Percentiles rank a stretch among this genome's conserved stretches.
Conservation (phyloP, 2,113 vertebrate species). For the Oostethus manadensis region DNA sequence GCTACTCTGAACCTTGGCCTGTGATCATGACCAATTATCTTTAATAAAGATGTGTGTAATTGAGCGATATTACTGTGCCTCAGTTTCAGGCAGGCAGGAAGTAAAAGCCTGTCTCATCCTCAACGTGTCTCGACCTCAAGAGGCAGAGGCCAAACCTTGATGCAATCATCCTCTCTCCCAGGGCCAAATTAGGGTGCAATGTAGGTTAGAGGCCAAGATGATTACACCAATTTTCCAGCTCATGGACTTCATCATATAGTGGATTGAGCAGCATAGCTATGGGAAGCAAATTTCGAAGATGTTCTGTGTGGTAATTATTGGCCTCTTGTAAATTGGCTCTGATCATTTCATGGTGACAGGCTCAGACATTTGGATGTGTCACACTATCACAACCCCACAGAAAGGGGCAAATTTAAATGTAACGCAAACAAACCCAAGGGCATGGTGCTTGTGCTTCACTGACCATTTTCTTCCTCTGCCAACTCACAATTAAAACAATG, state of each 20-base stretch:
- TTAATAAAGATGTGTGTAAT: slow-evolving; percentile 61
- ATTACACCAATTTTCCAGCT: slow-evolving; percentile 63
- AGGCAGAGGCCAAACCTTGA: slow-evolving; percentile 36
- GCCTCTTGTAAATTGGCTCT: slow-evolving; percentile 12
- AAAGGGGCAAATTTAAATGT: slow-evolving; percentile 28
- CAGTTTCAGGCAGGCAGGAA: slow-evolving; percentile 47
- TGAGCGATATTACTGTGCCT: slow-evolving; percentile 54
- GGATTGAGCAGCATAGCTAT: slow-evolving; percentile 21
- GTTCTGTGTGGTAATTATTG: slow-evolving; percentile 5
- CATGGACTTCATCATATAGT: slow-evolving; percentile 55
- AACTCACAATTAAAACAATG: slow-evolving; percentile 41
- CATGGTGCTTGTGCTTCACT: slow-evolving; percentile 32
- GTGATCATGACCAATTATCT: slow-evolving; percentile 63
- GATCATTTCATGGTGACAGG: too few relatives aligned
- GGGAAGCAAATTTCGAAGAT: slow-evolving; percentile 21
- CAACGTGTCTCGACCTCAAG: slow-evolving; percentile 33
- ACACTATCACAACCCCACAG: slow-evolving; percentile 40
- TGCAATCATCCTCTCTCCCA: slow-evolving; percentile 34
- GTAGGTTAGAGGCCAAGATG: slow-evolving; percentile 55
- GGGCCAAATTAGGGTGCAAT: slow-evolving; percentile 42
- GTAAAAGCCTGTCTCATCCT: slow-evolving; percentile 41
- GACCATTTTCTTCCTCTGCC: slow-evolving; percentile 44
- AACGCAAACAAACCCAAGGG: slow-evolving; percentile 53
- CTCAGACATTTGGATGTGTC: slow-evolving; percentile 43
- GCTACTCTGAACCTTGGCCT: slow-evolving; percentile 22